A percentile compares a stretch with the other conserved stretches of the same genome.
Evolutionary conservation across 2,113 vertebrate genomes (phyloP).

Genomic region (Aplodontia rufa): DNA sequence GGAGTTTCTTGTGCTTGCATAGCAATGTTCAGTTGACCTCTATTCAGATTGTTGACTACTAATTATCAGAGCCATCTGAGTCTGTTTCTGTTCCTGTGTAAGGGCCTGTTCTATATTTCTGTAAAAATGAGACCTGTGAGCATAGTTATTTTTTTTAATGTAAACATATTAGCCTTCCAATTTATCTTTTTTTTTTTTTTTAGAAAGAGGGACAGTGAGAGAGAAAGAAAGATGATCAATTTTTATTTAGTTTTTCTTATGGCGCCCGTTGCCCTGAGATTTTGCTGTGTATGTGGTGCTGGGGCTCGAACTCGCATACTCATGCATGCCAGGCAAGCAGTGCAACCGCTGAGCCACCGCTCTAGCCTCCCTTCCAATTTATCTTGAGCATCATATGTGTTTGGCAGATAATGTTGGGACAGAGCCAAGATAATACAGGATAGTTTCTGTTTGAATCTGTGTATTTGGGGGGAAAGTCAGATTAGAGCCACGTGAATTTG

Average conservation of each 20-base stretch:
- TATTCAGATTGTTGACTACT: conserved; percentile 10
- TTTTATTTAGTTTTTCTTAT: too few relatives aligned
- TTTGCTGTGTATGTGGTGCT: too few relatives aligned
- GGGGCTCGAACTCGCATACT: too few relatives aligned
- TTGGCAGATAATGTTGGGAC: neutral
- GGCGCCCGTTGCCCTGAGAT: too few relatives aligned
- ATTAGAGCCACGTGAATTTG: neutral
- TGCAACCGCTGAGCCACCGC: too few relatives aligned
- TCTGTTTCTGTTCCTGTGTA: neutral
- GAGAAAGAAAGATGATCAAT: too few relatives aligned
- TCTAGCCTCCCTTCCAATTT: conserved; percentile 22
- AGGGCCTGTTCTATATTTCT: neutral
- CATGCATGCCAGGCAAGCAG: too few relatives aligned
- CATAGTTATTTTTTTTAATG: conserved; percentile 26
- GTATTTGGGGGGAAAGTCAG: neutral
- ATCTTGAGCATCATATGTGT: neutral
- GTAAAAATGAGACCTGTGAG: neutral
- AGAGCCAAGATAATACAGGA: neutral
- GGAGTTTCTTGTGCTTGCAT: neutral
- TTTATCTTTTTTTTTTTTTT: too few relatives aligned
- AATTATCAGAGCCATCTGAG: conserved; percentile 3
- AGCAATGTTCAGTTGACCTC: neutral
- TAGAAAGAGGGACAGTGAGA: too few relatives aligned
- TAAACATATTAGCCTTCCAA: neutral
- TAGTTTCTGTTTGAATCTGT: neutral